Evolutionary conservation across 2,113 vertebrate species (phyloP).

Genomic region (Atherinomorus stipes): DNA sequence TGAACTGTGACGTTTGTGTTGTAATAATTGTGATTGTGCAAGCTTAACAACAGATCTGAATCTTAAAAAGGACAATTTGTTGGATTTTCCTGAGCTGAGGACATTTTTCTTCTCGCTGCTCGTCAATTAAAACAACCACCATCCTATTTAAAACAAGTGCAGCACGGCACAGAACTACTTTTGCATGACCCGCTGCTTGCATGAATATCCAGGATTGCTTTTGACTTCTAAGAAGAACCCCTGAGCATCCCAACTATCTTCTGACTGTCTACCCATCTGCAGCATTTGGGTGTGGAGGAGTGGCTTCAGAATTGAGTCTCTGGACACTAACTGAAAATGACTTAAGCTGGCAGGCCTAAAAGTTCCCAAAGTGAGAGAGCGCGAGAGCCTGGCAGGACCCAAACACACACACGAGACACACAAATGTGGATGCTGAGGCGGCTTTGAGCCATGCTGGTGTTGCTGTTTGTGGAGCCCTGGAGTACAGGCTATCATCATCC

Average conservation of each 20-base stretch:
- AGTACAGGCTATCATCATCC: conserved; percentile 76
- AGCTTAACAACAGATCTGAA: conserved; percentile 34
- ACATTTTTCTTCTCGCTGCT: conserved; percentile 12
- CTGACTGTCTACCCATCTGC: conserved; percentile 65
- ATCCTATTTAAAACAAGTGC: conserved; percentile 32
- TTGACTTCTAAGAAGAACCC: conserved; percentile 70
- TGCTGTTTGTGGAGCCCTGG: conserved; percentile 65
- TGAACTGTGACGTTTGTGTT: conserved; percentile 37
- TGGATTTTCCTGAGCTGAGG: conserved; percentile 31
- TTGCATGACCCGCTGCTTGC: conserved; percentile 68
- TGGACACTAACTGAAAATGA: conserved; percentile 74
- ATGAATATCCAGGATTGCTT: conserved; percentile 64
- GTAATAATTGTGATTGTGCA: conserved; percentile 31
- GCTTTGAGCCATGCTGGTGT: conserved; percentile 79
- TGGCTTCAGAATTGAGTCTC: conserved; percentile 64
- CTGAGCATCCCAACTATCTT: conserved; percentile 60
- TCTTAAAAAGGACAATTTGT: conserved; percentile 19
- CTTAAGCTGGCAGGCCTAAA: conserved; percentile 77
- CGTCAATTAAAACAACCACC: conserved; percentile 45
- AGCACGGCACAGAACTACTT: conserved; percentile 30
- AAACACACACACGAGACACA: conserved; percentile 42
- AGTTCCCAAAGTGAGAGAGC: conserved; percentile 56
- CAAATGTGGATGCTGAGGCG: conserved; percentile 64
- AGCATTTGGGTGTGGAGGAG: conserved; percentile 59
- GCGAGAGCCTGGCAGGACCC: conserved; percentile 60